phyloP scores from a whole-genome alignment of 2,797 vertebrate genomes.

The Ceryle rudis region DNA sequence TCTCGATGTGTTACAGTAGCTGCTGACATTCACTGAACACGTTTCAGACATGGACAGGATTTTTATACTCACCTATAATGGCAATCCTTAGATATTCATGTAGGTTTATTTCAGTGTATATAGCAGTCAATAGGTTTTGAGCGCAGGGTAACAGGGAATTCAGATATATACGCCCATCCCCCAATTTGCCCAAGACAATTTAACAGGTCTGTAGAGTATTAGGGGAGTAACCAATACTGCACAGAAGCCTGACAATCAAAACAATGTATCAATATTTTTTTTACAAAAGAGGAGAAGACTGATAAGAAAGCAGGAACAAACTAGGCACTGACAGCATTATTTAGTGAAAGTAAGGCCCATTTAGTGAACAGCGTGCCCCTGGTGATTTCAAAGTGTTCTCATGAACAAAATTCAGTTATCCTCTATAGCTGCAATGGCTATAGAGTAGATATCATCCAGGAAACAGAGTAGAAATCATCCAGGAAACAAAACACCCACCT shows the following conservation, averaged over 20 bases:
- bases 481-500: constrained; percentile 46
- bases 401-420: background rate
- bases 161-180: background rate
- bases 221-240: background rate
- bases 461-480: constrained; percentile 13
- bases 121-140: background rate
- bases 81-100: background rate
- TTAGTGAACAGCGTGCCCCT: background rate
- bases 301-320: background rate
- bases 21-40: background rate
- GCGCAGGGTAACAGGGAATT: background rate
- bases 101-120: background rate
- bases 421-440: background rate
- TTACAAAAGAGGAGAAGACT: background rate
- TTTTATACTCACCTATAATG: background rate
- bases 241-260: background rate
- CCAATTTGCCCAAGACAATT: background rate
- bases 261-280: background rate
- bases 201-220: background rate
- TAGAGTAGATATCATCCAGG: constrained; percentile 8
- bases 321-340: background rate
- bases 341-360: background rate
- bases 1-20: background rate
- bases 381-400: background rate
- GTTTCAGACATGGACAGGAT: background rate